These are phyloP conservation scores for Eublepharis macularius DNA, from an alignment of 2,113 vertebrate species.

Conservation along the genomic window DNA sequence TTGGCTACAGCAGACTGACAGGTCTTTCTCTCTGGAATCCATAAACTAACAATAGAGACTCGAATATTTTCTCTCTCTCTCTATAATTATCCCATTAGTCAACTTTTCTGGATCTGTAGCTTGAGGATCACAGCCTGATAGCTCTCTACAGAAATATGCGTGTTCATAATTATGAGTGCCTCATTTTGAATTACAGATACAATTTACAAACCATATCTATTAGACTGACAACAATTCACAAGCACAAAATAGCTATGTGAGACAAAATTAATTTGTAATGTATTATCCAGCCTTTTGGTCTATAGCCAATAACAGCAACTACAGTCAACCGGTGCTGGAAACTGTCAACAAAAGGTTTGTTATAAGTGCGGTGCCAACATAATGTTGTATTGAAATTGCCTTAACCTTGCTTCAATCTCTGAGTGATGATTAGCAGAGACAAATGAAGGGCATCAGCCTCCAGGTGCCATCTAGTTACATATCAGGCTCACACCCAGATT, in stretches of 20 bases:
- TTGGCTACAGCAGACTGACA: too few species aligned
- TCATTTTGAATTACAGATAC: background rate
- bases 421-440: slow-evolving; percentile 23
- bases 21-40: too few species aligned
- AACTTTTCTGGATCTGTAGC: background rate
- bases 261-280: background rate
- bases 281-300: background rate
- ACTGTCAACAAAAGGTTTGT: background rate
- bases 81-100: background rate
- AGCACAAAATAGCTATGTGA: background rate
- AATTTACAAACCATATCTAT: background rate
- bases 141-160: background rate
- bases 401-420: background rate
- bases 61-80: too few species aligned
- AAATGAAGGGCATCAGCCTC: slow-evolving; percentile 28
- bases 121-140: background rate
- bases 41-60: too few species aligned
- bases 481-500: slow-evolving; percentile 13
- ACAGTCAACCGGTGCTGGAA: background rate
- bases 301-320: background rate
- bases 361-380: background rate
- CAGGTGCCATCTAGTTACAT: slow-evolving; percentile 4
- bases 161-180: background rate
- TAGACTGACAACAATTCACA: background rate
- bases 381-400: background rate